Evolutionary conservation across 2,113 vertebrate species (phyloP).

Genomic region (Galbula dea): DNA sequence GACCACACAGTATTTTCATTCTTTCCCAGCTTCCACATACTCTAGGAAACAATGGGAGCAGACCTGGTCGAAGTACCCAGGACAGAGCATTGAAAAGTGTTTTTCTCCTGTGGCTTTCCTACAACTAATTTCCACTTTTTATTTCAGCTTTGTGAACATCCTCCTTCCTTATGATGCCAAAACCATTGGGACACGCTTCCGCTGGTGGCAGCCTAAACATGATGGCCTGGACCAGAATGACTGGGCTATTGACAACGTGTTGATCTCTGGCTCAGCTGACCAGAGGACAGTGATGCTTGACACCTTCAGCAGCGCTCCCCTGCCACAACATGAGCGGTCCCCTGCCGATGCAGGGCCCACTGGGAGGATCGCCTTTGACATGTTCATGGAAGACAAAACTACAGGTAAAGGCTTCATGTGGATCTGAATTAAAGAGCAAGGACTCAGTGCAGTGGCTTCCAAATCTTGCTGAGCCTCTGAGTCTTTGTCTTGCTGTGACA

Average conservation of each 20-base stretch:
- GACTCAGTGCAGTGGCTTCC: neutral
- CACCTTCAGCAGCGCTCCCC: slow-evolving; percentile 87
- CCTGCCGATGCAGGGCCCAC: slow-evolving; percentile 83
- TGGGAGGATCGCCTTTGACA: slow-evolving; percentile 76
- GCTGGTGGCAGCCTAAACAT: slow-evolving; percentile 98
- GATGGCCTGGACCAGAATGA: slow-evolving; percentile 91
- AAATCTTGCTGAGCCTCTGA: neutral
- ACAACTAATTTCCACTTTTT: neutral
- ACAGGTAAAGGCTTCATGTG: slow-evolving; percentile 34
- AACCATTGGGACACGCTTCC: slow-evolving; percentile 86
- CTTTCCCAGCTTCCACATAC: neutral
- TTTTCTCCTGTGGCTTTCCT: neutral
- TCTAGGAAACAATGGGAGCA: neutral
- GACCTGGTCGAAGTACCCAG: neutral
- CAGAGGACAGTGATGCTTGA: slow-evolving; percentile 89
- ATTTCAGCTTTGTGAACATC: slow-evolving; percentile 91
- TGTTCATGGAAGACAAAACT: slow-evolving; percentile 77
- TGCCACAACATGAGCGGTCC: slow-evolving; percentile 89
- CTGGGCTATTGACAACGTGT: slow-evolving; percentile 95
- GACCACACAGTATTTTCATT: neutral
- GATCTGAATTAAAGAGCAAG: neutral
- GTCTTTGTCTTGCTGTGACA: neutral
- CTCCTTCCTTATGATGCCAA: slow-evolving; percentile 90
- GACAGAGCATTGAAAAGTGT: neutral
- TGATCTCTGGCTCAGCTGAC: slow-evolving; percentile 90